Percentiles rank a stretch among this genome's conserved stretches.
phyloP scores from a whole-genome alignment of 2,113 vertebrate species.

The Zingel zingel region DNA sequence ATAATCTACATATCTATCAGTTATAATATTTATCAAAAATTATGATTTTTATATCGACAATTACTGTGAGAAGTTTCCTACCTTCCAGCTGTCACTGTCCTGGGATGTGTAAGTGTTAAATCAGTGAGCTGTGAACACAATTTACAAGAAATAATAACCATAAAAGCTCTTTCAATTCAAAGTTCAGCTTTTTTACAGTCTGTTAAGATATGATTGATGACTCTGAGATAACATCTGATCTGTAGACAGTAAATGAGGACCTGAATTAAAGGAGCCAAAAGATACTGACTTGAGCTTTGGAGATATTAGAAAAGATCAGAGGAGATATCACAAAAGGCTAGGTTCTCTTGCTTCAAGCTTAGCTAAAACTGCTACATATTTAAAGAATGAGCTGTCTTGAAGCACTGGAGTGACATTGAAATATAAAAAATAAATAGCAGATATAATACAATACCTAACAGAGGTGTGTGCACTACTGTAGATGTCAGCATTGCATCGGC shows the following conservation, averaged over 20 bases:
- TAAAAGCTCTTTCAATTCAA: background rate
- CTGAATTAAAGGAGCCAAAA: background rate
- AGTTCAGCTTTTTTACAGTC: background rate
- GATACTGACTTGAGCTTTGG: no score
- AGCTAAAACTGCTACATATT: no score
- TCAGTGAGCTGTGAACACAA: slow-evolving; percentile 53
- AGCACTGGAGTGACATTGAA: no score
- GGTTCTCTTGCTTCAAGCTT: background rate
- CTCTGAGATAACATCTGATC: background rate
- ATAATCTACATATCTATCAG: background rate
- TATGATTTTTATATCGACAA: background rate
- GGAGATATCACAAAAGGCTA: background rate
- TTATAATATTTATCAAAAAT: background rate
- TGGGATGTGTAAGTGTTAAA: background rate
- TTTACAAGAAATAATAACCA: background rate
- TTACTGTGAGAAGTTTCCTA: slow-evolving; percentile 7
- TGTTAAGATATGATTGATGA: background rate
- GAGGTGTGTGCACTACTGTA: slow-evolving; percentile 2
- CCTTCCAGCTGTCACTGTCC: slow-evolving; percentile 52
- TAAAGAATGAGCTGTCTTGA: no score
- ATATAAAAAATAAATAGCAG: background rate
- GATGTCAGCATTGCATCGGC: background rate
- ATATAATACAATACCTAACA: slow-evolving; percentile 43
- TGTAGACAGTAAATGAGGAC: background rate
- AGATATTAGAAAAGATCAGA: no score